A percentile compares a stretch with the other conserved stretches of the same genome.
These are phyloP conservation scores for Gnathonemus echidnorhynchus DNA, from an alignment of 2,113 vertebrate species.

Conservation along the genomic window DNA sequence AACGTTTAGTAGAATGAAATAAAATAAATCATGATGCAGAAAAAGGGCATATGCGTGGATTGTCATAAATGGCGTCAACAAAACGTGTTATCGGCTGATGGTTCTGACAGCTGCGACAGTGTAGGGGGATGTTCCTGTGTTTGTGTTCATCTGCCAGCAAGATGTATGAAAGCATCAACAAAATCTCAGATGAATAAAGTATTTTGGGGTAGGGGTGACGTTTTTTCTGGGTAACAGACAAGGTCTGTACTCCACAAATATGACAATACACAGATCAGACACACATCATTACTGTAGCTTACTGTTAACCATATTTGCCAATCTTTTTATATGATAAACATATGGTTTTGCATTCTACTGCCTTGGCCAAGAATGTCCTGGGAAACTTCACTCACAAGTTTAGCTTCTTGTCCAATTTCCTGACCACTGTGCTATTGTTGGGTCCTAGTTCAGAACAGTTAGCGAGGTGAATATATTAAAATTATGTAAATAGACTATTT, in stretches of 20 bases:
- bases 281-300: background rate
- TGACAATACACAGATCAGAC: background rate
- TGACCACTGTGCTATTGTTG: background rate
- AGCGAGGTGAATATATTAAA: background rate
- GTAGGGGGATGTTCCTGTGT: background rate
- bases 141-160: background rate
- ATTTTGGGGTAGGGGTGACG: background rate
- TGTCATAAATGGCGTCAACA: background rate
- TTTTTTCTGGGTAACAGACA: background rate
- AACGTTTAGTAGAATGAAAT: background rate
- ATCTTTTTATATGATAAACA: background rate
- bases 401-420: background rate
- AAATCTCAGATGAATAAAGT: background rate
- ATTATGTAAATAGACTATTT: background rate
- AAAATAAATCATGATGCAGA: background rate
- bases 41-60: background rate
- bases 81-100: background rate
- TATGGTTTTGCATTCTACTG: background rate
- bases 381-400: background rate
- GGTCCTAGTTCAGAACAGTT: background rate
- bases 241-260: background rate
- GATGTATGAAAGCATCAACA: background rate
- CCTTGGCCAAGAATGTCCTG: background rate
- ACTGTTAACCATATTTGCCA: background rate
- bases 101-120: background rate